Conservation (phyloP, 2,113 vertebrate species). For the Phoenicopterus ruber region DNA sequence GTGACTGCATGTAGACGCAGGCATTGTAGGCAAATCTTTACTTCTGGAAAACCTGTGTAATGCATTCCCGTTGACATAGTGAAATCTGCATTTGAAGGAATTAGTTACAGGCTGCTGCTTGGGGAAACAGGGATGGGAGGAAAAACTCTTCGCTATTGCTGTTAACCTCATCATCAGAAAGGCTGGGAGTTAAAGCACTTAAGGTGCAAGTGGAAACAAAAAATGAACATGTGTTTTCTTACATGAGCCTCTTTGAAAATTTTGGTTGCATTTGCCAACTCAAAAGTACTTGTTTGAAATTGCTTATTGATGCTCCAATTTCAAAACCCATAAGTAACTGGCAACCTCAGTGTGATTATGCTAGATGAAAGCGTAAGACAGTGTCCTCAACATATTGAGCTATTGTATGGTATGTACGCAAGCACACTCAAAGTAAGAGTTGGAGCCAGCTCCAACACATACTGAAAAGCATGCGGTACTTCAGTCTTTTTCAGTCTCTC, state of each 20-base stretch:
- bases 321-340: not conserved
- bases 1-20: not conserved
- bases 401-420: accelerated
- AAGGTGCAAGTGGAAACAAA: not conserved
- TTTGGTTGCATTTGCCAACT: not conserved
- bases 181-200: not conserved
- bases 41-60: not conserved
- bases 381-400: not conserved
- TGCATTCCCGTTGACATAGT: not conserved
- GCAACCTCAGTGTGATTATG: not conserved
- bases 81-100: not conserved
- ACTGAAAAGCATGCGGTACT: accelerated
- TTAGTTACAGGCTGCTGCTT: not conserved
- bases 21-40: not conserved
- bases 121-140: not conserved
- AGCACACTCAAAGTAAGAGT: not conserved
- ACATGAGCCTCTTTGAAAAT: not conserved
- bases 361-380: not conserved
- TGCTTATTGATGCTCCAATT: not conserved
- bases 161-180: not conserved
- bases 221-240: not conserved
- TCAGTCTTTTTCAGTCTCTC: not conserved
- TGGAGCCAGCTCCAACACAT: not conserved
- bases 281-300: not conserved
- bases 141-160: not conserved